Conservation (phyloP, 2,797 vertebrate species). For the Rallus crepitans region DNA sequence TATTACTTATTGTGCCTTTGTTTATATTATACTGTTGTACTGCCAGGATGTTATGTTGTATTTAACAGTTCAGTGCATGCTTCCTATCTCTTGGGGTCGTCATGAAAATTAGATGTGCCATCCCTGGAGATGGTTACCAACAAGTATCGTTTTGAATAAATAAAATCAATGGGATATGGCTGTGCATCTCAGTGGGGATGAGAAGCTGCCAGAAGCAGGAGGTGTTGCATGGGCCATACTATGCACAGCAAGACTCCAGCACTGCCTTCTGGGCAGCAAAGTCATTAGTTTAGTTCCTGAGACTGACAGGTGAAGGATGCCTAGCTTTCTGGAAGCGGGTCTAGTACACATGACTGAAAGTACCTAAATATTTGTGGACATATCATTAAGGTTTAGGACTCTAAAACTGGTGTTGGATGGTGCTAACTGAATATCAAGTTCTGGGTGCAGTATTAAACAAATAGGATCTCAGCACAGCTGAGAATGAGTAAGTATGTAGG, state of each 20-base stretch:
- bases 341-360: neutral
- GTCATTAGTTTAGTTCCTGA: neutral
- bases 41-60: conserved; percentile 49
- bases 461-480: neutral
- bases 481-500: neutral
- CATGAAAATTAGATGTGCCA: conserved; percentile 41
- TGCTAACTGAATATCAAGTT: neutral
- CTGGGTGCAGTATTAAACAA: neutral
- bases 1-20: conserved; percentile 56
- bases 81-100: conserved; percentile 16
- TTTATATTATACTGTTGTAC: conserved; percentile 6
- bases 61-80: conserved; percentile 42
- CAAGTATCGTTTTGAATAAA: conserved; percentile 33
- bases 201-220: conserved; percentile 8
- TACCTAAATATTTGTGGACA: neutral
- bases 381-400: neutral
- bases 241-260: neutral
- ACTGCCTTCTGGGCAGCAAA: neutral
- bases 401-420: neutral
- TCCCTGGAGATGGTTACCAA: conserved; percentile 41
- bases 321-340: neutral
- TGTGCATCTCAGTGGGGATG: neutral
- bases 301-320: neutral
- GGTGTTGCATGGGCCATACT: neutral
- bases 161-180: conserved; percentile 23